Evolutionary conservation across 2,113 vertebrate genomes (phyloP), one percentile per base, ranked within the genome.

Genomic region (Callipepla californica): DNA sequence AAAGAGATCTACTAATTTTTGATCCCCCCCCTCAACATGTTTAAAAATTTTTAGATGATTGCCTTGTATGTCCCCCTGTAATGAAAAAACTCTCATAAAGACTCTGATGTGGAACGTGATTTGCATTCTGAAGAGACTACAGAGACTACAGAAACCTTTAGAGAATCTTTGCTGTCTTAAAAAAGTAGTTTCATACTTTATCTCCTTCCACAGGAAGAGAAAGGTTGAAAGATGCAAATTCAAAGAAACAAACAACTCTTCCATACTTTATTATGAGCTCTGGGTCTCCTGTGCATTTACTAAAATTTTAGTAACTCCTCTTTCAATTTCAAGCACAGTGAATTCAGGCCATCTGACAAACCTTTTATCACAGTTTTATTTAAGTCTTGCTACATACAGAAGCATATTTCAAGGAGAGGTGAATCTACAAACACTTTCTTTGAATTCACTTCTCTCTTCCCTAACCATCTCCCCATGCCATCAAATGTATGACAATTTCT

Each of bases 241-340:
- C 85, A 75, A 92, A 32, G 70, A 94, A 96, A 81, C 63, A 93
- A 94, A 90, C 89, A 91, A 90, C 93, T 13, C 19, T 90, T 93
- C 94, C 75, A 34, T 45, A 77, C 45, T 28, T 36, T 63, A 89
- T 48, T 73, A 78, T n/a, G 34, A 92, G 63, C 36, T 80, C 44
- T 45, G 55, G 32, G 32, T 75, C 70, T 87, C 80, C 75, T 57
- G 47, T 65, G 65, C n/a, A 19, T 80, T 92, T 57, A 68, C 47
- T 16, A 72, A 81, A 89, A 79, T 86, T 93, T 94, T 67, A 73
- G 47, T 63, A 70, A 73, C 34, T 89, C 58, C n/a, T 87, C 50
- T 76, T 84, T 73, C 74, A 69, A 40, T 79, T 89, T 94, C 73
- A 91, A 76, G 70, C 50, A 69, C 48, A 63, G 63, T 80, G 83